Evolutionary conservation across 2,113 vertebrate genomes (phyloP).

Genomic region (Prunella fulvescens): DNA sequence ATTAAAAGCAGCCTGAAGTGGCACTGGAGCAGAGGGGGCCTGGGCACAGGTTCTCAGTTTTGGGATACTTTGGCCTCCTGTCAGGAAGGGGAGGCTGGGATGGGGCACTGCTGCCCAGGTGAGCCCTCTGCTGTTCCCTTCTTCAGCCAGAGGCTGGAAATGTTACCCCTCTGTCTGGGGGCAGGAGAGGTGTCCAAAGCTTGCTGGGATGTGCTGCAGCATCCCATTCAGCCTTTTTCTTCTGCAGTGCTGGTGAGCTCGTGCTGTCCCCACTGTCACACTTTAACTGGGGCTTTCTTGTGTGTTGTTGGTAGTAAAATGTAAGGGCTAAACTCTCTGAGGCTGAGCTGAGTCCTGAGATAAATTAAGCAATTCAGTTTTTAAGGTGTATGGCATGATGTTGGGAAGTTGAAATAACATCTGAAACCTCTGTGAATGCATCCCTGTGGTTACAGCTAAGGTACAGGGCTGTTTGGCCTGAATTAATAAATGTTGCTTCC

Average conservation of each 20-base stretch:
- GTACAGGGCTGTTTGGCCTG: neutral
- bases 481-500: neutral
- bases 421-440: neutral
- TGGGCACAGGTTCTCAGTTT: neutral
- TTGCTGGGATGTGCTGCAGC: neutral
- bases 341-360: neutral
- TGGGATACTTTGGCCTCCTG: neutral
- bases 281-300: neutral
- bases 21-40: rapidly evolving
- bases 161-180: neutral
- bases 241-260: neutral
- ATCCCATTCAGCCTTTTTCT: neutral
- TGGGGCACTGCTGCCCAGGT: neutral
- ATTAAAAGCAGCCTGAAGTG: neutral
- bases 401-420: neutral
- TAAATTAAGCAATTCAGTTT: neutral
- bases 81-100: neutral
- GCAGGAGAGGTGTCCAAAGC: neutral
- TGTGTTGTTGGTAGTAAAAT: neutral
- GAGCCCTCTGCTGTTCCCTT: rapidly evolving
- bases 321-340: neutral
- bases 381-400: rapidly evolving
- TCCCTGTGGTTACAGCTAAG: neutral
- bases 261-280: rapidly evolving
- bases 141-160: neutral